Percentiles rank a stretch among this genome's conserved stretches.
These are phyloP conservation scores for Microtus pennsylvanicus DNA, from an alignment of 2,113 vertebrate species.

Conservation along the genomic window DNA sequence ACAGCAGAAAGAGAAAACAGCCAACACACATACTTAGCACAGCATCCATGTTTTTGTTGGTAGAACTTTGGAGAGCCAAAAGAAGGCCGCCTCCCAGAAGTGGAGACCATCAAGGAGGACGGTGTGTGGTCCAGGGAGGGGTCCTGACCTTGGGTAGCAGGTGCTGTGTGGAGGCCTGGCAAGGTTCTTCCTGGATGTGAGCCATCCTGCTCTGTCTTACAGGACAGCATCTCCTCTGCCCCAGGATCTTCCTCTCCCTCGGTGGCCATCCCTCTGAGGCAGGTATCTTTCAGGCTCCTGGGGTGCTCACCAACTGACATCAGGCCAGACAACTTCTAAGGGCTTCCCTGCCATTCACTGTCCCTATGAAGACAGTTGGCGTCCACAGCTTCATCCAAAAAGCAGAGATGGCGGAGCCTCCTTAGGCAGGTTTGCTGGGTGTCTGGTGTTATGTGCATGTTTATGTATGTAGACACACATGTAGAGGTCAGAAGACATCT, in stretches of 20 bases:
- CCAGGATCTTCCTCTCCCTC: not conserved
- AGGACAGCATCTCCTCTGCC: not conserved
- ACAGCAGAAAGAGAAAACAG: not conserved
- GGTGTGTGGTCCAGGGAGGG: not conserved
- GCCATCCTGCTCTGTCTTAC: not conserved
- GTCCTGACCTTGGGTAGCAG: not conserved
- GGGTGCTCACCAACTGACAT: not conserved
- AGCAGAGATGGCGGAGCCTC: not conserved
- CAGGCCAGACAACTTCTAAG: not conserved
- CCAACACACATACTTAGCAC: not conserved
- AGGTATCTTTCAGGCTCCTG: not conserved
- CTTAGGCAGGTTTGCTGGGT: not conserved
- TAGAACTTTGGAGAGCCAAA: not conserved
- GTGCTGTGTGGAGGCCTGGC: not conserved
- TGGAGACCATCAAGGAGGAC: not conserved
- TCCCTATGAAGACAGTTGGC: not conserved
- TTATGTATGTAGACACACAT: not conserved
- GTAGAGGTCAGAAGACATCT: not conserved
- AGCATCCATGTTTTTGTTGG: not conserved
- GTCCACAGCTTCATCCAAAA: no score
- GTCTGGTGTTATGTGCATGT: not conserved
- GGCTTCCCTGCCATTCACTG: not conserved
- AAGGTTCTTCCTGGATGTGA: not conserved
- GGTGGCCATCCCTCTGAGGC: not conserved
- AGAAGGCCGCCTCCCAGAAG: not conserved